phyloP scores from a whole-genome alignment of 2,113 vertebrate genomes.

The Pterocles orientalis region DNA sequence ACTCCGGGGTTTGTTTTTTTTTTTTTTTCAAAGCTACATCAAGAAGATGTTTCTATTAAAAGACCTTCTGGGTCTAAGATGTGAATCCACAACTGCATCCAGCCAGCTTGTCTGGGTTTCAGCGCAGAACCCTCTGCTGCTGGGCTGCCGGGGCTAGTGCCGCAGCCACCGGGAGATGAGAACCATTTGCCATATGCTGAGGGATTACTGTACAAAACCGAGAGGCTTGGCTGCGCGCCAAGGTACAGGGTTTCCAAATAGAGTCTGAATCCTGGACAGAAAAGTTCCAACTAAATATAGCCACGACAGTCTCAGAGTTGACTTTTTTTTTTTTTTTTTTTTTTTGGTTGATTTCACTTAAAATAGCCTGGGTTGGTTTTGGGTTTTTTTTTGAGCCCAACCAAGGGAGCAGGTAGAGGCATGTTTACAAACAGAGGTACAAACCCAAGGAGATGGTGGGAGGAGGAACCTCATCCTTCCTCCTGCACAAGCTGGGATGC shows the following conservation, averaged over 20 bases:
- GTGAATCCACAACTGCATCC: not conserved
- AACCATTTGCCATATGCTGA: slow-evolving; percentile 67
- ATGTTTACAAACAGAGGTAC: slow-evolving; percentile 5
- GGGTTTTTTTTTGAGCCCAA: not conserved
- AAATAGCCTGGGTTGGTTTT: slow-evolving; percentile 23
- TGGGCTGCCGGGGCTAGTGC: not conserved
- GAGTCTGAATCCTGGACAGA: slow-evolving; percentile 75
- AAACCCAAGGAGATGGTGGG: not conserved
- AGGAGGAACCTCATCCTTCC: not conserved
- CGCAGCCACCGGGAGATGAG: slow-evolving; percentile 12
- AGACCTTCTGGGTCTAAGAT: not conserved
- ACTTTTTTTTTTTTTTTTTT: slow-evolving; percentile 34
- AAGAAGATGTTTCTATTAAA: not conserved
- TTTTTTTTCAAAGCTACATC: not conserved
- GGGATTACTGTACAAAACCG: slow-evolving; percentile 73
- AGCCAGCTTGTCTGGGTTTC: slow-evolving; percentile 7
- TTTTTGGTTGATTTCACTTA: slow-evolving; percentile 25
- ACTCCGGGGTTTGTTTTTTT: not conserved
- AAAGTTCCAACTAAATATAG: slow-evolving; percentile 81
- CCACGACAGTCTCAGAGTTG: slow-evolving; percentile 56
- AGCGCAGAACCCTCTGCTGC: not conserved
- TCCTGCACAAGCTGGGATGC: not conserved
- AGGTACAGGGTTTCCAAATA: slow-evolving; percentile 77
- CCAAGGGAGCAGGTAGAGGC: not conserved
- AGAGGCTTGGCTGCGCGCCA: slow-evolving; percentile 72